phyloP scores from a whole-genome alignment of 2,888 invertebrate genomes.

The Acrobasis consociella region DNA sequence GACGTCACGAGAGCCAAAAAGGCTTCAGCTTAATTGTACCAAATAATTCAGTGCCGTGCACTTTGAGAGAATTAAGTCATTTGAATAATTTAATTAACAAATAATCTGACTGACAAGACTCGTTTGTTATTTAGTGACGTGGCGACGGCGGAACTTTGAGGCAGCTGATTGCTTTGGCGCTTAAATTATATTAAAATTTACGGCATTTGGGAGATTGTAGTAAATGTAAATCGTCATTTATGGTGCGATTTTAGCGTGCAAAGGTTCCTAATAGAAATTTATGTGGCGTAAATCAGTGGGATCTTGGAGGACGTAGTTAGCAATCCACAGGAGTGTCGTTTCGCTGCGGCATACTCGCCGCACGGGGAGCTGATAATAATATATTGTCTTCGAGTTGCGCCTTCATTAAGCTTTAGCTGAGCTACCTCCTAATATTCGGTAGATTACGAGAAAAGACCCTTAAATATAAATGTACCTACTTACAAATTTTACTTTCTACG shows the following conservation, averaged over 20 bases:
- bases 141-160: conserved; percentile 39
- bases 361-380: conserved; percentile 55
- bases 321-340: conserved; percentile 61
- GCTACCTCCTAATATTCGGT: too few species aligned
- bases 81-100: conserved; percentile 69
- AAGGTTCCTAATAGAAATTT: conserved; percentile 46
- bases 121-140: conserved; percentile 51
- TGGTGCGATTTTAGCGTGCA: conserved; percentile 45
- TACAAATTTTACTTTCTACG: too few species aligned
- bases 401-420: conserved; percentile 41
- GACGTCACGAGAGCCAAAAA: conserved; percentile 48
- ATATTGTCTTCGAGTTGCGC: conserved; percentile 54
- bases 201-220: background rate
- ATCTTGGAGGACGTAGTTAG: conserved; percentile 57
- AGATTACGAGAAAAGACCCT: too few species aligned
- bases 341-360: conserved; percentile 43
- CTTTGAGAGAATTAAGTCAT: conserved; percentile 58
- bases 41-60: conserved; percentile 64
- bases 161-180: conserved; percentile 33
- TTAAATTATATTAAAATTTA: background rate
- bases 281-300: conserved; percentile 53
- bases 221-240: background rate
- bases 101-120: conserved; percentile 49
- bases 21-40: conserved; percentile 57
- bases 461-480: too few species aligned